Percentiles rank a stretch among this genome's conserved stretches.
These are phyloP conservation scores for Linurgus olivaceus DNA, from an alignment of 2,797 vertebrate genomes.

Conservation along the genomic window DNA sequence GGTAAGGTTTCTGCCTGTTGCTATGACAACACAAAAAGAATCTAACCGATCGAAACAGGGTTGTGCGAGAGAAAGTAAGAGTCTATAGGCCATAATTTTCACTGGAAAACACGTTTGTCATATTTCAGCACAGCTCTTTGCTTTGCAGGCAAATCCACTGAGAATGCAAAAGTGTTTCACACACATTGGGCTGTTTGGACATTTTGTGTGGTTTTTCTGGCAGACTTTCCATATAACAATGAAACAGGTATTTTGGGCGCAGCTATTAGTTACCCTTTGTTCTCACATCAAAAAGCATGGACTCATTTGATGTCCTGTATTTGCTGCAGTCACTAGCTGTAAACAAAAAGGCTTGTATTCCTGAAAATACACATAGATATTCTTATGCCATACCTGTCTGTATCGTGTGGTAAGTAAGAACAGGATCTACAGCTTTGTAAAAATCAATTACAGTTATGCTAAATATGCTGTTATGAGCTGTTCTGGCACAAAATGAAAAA, in stretches of 20 bases:
- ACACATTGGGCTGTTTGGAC: neutral
- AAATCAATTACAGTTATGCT: neutral
- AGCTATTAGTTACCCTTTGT: neutral
- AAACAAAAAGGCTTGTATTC: neutral
- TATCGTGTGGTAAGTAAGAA: neutral
- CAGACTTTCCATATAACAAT: neutral
- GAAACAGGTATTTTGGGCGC: neutral
- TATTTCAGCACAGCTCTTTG: neutral
- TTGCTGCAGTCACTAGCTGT: neutral
- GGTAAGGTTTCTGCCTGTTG: neutral
- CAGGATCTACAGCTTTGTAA: neutral
- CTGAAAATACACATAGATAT: neutral
- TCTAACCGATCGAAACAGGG: neutral
- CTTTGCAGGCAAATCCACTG: neutral
- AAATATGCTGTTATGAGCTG: neutral
- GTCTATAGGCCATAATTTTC: neutral
- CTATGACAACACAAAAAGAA: slow-evolving; percentile 8
- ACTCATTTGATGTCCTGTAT: neutral
- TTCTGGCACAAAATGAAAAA: neutral
- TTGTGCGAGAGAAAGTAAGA: neutral
- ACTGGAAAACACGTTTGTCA: neutral
- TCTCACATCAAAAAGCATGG: neutral
- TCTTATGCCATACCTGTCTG: neutral
- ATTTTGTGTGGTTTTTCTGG: neutral
- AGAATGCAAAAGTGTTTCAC: neutral